Base-by-base conservation (phyloP, 2,113 vertebrate genomes). In the Actinemys pallida region DNA sequence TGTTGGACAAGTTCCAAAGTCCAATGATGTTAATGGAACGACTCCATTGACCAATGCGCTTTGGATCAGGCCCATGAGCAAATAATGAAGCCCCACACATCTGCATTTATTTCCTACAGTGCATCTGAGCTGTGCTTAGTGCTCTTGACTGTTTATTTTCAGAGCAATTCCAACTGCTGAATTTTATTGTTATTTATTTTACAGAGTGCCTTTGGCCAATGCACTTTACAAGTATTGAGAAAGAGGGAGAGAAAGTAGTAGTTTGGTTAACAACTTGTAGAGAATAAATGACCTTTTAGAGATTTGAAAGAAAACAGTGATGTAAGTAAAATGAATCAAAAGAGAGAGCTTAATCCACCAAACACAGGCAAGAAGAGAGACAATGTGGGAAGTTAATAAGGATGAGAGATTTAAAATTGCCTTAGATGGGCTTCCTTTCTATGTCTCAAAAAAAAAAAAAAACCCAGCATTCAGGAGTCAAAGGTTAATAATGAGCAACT, bases 401-500 rank as follows among this genome's bases (percentile, higher is more conserved):
- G 93, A 94, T 86, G 49, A 97, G 90, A 96, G 87, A 95, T 89
- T 94, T 94, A 80, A 95, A 95, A 95, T 79, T 94, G 93, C 85
- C 81, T 96, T 96, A 93, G 35, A 90, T 95, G 89, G 96, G 94
- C 87, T 83, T 92, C 49, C 72, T 81, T 96, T 96, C 93, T 92
- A 85, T 75, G 81, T 95, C 85, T 94, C 83, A 93, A 65, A 62
- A 90, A 53, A 65, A 62, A 90, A 53, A 13, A 50, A 52, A 52
- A 94, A 47, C 39, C 72, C 78, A 95, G 76, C 56, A 83, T 84
- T 89, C 83, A 94, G 90, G 53, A 95, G 93, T 80, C 92, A 94
- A 96, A 97, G 92, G 93, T 96, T 97, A 95, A 92, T 83, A 96
- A 91, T 81, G 84, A 96, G 92, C 83, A 95, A 93, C 92, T 94